Evolutionary conservation across 2,888 invertebrate species (phyloP).

Genomic region (Uropetala carovei): DNA sequence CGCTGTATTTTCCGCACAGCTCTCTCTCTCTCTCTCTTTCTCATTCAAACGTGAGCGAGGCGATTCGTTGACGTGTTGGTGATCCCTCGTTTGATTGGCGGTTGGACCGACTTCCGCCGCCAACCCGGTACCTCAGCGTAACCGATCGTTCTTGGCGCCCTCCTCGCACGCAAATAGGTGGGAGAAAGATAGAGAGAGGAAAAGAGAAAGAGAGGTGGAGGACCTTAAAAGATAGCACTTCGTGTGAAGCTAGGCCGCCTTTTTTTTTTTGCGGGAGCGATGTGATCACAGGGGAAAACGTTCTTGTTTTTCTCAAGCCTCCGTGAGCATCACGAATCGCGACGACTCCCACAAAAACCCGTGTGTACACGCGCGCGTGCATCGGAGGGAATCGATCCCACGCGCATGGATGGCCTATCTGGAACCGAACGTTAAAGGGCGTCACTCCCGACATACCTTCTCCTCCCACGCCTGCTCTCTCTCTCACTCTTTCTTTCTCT

Average conservation of each 20-base stretch:
- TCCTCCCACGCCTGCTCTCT: background rate
- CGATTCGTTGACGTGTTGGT: slow-evolving; percentile 1
- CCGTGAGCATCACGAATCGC: background rate
- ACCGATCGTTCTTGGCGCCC: background rate
- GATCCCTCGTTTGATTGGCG: background rate
- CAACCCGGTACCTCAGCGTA: background rate
- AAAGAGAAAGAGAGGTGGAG: too few relatives aligned
- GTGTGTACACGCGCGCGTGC: background rate
- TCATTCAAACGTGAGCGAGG: background rate
- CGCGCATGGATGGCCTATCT: background rate
- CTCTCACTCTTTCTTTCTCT: background rate
- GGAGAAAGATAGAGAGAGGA: too few relatives aligned
- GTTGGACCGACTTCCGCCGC: background rate
- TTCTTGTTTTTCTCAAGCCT: background rate
- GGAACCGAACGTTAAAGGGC: background rate
- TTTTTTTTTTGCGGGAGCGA: background rate
- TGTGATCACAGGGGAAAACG: background rate
- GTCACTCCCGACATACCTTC: background rate
- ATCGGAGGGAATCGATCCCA: background rate
- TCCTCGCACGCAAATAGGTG: background rate
- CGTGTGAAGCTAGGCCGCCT: background rate
- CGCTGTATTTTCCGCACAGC: background rate
- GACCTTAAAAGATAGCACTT: background rate
- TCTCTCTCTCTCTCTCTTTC: background rate
- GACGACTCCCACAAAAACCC: background rate